Conservation (phyloP, 2,797 vertebrate genomes). For the Coracias cyanogaster region DNA sequence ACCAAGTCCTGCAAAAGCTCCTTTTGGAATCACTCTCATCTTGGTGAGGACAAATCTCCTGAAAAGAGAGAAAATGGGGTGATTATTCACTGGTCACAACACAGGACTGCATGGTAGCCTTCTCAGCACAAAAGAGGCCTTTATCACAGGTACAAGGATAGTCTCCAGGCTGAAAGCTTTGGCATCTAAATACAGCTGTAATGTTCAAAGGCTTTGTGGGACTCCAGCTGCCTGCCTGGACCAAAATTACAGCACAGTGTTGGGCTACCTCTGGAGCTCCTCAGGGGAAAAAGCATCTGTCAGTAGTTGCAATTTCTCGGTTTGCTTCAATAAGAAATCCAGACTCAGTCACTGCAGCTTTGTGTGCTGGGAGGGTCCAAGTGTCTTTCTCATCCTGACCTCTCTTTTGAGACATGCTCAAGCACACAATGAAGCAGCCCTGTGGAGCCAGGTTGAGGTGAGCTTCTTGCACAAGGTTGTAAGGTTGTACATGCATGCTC, state of each 20-base stretch:
- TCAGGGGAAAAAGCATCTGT: neutral
- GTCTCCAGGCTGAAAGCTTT: neutral
- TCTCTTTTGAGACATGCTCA: neutral
- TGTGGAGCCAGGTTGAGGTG: neutral
- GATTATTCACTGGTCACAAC: neutral
- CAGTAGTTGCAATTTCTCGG: neutral
- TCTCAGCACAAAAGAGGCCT: neutral
- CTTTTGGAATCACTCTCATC: constrained; percentile 79
- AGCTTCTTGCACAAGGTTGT: neutral
- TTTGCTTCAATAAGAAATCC: neutral
- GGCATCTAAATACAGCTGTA: neutral
- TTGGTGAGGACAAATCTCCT: constrained; percentile 85
- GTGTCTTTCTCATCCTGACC: neutral
- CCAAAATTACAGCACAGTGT: neutral
- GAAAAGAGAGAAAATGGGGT: constrained; percentile 68
- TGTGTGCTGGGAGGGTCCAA: neutral
- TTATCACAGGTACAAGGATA: neutral
- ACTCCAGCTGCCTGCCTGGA: neutral
- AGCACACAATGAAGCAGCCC: neutral
- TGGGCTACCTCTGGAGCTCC: neutral
- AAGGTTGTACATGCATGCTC: neutral
- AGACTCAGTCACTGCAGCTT: neutral
- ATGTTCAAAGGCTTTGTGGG: neutral
- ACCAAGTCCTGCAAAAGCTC: constrained; percentile 79
- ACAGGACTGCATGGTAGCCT: neutral